Base-by-base conservation (phyloP, 2,113 vertebrate genomes). In the Girardinichthys multiradiatus region DNA sequence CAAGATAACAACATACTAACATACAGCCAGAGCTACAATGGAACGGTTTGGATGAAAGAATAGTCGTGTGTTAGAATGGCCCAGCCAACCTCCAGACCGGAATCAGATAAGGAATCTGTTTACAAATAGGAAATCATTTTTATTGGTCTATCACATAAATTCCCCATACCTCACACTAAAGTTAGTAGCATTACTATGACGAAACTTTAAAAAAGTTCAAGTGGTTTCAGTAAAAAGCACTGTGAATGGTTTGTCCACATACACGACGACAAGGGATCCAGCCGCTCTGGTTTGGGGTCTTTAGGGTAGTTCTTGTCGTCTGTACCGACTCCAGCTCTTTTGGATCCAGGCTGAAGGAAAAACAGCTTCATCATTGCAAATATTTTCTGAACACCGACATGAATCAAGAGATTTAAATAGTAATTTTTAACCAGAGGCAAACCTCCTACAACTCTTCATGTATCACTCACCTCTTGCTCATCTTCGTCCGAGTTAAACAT, bases 401-500 rank as follows among this genome's bases (percentile, higher is more conserved):
- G 17, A 14, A 45, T 45, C 17, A 45, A 45, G 42, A 4, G 17
- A 45, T 54, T 54, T 54, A n/a, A 54, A 54, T 7, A 7, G 21
- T 17, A 3, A 54, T 54, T 54, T 10, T 54, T 21, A 17, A 54
- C 21, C 24, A 2, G 48, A n/a, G 48, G 48, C 21, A 24, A 2
- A 1, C 48, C n/a, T 54, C 24, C 48, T 54, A 21, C 48, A 54
- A n/a, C 24, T 39, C 12, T 59, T 26, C 28, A 70, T 5, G 4
- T 57, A 66, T 30, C 11, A 92, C 95, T 95, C 88, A 98, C 96
- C 79, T 95, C 91, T 42, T 97, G 90, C 67, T 98, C 97, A 86
- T 98, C 97, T 91, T 98, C 97, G 84, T 98, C 97, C 13, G 96
- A 97, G 83, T 98, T 98, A 90, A 98, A 98, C 84, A 98, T 96